Conservation (phyloP, 2,888 invertebrate species). For the Axea sp. region DNA sequence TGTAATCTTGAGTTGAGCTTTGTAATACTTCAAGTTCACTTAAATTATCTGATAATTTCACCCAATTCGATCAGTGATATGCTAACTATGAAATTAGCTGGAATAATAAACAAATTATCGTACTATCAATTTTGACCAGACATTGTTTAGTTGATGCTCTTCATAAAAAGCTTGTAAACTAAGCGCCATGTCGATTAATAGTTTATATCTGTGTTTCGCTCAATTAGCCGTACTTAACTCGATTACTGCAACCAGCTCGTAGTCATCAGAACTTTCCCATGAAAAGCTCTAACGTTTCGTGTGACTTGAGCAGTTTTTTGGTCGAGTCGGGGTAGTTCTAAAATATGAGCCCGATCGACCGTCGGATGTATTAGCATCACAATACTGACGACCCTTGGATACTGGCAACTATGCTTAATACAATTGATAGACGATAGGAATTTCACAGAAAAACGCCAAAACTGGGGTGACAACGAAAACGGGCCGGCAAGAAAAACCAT, state of each 20-base stretch:
- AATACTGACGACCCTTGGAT: conserved; percentile 69
- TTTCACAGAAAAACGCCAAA: conserved; percentile 75
- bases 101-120: conserved; percentile 25
- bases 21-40: conserved; percentile 34
- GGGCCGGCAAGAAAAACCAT: conserved; percentile 26
- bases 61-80: conserved; percentile 36
- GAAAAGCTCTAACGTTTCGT: conserved; percentile 64
- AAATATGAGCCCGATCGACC: conserved; percentile 77
- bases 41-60: conserved; percentile 32
- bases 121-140: no score
- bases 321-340: conserved; percentile 68
- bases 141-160: no score
- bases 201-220: conserved; percentile 31
- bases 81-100: conserved; percentile 16
- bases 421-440: conserved; percentile 76
- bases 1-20: conserved; percentile 38
- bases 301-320: conserved; percentile 69
- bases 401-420: conserved; percentile 69
- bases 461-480: conserved; percentile 64
- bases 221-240: conserved; percentile 51
- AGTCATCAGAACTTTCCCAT: conserved; percentile 66
- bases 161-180: conserved; percentile 49
- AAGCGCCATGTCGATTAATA: conserved; percentile 23
- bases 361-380: conserved; percentile 76
- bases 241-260: conserved; percentile 17